Evolutionary conservation across 2,888 invertebrate species (phyloP).

Genomic region (Eupeodes luniger): DNA sequence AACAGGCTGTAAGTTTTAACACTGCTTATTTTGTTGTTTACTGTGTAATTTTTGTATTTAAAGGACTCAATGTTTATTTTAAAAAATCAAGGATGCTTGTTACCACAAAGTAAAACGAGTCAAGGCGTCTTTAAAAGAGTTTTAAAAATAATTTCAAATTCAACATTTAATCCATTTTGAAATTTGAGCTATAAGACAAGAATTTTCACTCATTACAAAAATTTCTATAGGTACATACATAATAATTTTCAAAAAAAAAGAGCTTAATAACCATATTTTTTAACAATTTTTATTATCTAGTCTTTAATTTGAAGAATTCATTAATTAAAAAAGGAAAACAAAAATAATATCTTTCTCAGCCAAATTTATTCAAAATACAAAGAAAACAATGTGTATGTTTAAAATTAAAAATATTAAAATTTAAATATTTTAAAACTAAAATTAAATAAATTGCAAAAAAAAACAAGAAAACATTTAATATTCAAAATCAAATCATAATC

Average conservation of each 20-base stretch:
- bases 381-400: slow-evolving; percentile 26
- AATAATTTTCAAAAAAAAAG: background rate
- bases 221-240: background rate
- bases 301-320: background rate
- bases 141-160: no score
- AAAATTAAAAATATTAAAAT: slow-evolving; percentile 18
- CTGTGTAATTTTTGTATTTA: no score
- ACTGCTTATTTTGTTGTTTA: no score
- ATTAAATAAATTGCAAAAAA: background rate
- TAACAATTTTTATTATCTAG: background rate
- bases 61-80: no score
- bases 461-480: slow-evolving; percentile 43
- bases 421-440: slow-evolving; percentile 3
- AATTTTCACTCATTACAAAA: no score
- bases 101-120: no score
- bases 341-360: slow-evolving; percentile 26
- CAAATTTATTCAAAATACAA: slow-evolving; percentile 60
- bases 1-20: no score
- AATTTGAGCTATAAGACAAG: no score
- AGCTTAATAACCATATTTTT: background rate
- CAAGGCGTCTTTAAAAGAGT: no score
- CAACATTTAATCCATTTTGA: no score
- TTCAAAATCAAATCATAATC: slow-evolving; percentile 63
- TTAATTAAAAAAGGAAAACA: background rate
- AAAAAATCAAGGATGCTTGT: no score